Conservation (phyloP, 2,797 vertebrate genomes). For the Esox lucius region DNA sequence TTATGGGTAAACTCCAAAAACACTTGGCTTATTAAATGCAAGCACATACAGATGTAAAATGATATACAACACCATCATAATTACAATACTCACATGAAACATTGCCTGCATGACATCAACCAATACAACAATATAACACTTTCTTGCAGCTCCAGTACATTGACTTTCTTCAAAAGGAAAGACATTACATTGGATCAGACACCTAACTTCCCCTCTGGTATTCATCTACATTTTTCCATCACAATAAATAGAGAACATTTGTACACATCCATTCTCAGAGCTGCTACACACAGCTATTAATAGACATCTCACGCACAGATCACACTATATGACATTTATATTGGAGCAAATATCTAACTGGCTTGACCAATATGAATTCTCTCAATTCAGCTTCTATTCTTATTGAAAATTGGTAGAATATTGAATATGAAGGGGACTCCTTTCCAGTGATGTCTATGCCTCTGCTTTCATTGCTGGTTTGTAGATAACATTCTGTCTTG, state of each 20-base stretch:
- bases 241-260: conserved; percentile 2
- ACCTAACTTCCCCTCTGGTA: not conserved
- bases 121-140: not conserved
- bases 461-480: conserved; percentile 53
- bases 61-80: not conserved
- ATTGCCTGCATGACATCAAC: conserved; percentile 1
- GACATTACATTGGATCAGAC: not conserved
- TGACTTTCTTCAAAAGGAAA: not conserved
- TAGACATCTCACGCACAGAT: not conserved
- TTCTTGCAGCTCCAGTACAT: not conserved
- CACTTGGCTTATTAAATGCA: not conserved
- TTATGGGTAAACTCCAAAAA: conserved; percentile 1
- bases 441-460: conserved; percentile 25
- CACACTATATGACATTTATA: not conserved
- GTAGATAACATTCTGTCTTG: conserved; percentile 58
- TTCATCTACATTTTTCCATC: not conserved
- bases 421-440: not conserved
- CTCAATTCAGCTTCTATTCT: not conserved
- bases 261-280: not conserved
- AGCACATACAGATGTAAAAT: not conserved
- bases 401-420: not conserved
- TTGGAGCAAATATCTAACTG: not conserved
- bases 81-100: not conserved
- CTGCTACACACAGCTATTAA: not conserved
- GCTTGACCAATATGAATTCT: not conserved